Conservation (phyloP, 2,113 vertebrate genomes). For the Cricetomys ansorgei region DNA sequence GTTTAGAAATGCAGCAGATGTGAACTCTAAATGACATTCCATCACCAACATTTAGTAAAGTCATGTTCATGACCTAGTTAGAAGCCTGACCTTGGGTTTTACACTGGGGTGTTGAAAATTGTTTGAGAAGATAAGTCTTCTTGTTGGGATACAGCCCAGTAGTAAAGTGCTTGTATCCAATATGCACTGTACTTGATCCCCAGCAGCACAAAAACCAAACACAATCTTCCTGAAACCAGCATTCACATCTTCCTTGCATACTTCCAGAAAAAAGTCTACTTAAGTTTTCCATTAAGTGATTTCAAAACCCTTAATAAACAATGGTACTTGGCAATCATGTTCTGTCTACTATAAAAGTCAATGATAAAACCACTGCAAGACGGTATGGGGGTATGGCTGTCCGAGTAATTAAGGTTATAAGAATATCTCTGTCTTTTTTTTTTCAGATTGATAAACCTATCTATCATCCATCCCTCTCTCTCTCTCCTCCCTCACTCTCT, state of each 20-base stretch:
- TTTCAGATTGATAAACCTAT: too few species aligned
- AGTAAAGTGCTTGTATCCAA: neutral
- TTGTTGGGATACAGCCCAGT: neutral
- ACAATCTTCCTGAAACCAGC: neutral
- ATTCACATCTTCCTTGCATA: conserved; percentile 14
- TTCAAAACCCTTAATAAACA: neutral
- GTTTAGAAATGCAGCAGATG: conserved; percentile 19
- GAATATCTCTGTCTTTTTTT: neutral
- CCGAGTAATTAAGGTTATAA: neutral
- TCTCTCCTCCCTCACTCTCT: too few species aligned
- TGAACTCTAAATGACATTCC: neutral
- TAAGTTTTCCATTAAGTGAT: too few species aligned
- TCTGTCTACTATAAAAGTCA: conserved; percentile 53
- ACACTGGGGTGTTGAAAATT: neutral
- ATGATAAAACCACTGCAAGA: conserved; percentile 1
- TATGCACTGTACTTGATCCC: neutral
- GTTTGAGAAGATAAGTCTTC: neutral
- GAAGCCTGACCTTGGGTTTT: neutral
- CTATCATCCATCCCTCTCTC: too few species aligned
- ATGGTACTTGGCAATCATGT: neutral
- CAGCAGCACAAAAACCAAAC: neutral
- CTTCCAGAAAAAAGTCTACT: neutral
- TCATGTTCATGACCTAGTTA: neutral
- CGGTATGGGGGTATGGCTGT: conserved; percentile 5
- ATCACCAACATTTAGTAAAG: neutral